A percentile compares a stretch with the other conserved stretches of the same genome.
Evolutionary conservation across 2,113 vertebrate species (phyloP).

Genomic region (Macrotis lagotis): DNA sequence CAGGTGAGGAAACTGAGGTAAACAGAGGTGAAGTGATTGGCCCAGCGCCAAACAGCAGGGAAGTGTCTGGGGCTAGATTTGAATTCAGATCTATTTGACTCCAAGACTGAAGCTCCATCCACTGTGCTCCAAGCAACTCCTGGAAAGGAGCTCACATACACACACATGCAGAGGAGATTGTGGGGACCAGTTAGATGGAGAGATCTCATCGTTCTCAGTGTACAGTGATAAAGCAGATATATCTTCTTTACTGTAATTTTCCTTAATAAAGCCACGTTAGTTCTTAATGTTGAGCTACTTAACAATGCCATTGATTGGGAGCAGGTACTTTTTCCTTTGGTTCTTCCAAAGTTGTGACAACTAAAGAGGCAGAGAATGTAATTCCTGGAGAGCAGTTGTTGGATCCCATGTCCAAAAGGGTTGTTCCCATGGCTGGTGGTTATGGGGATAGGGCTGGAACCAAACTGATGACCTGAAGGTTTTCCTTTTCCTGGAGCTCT

Average conservation of each 20-base stretch:
- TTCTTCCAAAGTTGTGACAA: not conserved
- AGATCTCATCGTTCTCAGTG: not conserved
- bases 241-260: not conserved
- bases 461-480: not conserved
- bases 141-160: not conserved
- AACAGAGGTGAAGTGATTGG: not conserved
- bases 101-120: not conserved
- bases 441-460: not conserved
- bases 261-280: not conserved
- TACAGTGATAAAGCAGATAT: not conserved
- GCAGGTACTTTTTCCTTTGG: too few relatives aligned
- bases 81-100: not conserved
- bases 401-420: not conserved
- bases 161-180: not conserved
- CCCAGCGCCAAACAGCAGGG: not conserved
- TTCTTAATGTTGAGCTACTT: not conserved
- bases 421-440: not conserved
- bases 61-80: not conserved
- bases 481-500: not conserved
- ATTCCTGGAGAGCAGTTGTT: not conserved
- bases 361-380: not conserved
- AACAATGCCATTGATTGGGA: not conserved
- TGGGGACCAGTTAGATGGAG: not conserved
- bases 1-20: not conserved
- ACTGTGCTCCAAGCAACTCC: not conserved